phyloP scores from a whole-genome alignment of 2,888 invertebrate genomes.

The Pycnomerus fuliginosus region DNA sequence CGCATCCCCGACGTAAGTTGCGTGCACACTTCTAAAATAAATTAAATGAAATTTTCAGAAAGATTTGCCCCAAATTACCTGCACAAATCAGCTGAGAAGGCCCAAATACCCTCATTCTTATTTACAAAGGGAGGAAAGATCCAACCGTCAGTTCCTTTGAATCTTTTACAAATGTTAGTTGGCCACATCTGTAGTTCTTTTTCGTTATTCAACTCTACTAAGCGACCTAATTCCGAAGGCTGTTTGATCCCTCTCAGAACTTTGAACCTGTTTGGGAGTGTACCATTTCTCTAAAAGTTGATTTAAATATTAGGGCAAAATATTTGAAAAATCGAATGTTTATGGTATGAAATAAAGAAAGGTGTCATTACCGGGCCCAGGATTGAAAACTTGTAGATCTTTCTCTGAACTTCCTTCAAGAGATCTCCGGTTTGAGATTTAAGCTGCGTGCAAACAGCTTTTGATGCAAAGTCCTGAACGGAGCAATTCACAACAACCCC shows the following conservation, averaged over 20 bases:
- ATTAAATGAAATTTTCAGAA: too few species aligned
- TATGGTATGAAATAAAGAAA: background rate
- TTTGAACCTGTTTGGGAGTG: constrained; percentile 64
- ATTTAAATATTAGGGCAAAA: constrained; percentile 1
- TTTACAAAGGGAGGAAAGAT: constrained; percentile 71
- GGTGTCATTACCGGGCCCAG: constrained; percentile 54
- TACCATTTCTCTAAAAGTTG: constrained; percentile 65
- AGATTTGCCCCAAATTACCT: too few species aligned
- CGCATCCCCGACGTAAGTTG: constrained; percentile 60
- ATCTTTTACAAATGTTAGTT: constrained; percentile 68
- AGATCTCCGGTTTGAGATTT: constrained; percentile 63
- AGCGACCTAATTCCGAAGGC: constrained; percentile 68
- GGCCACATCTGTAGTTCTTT: constrained; percentile 62
- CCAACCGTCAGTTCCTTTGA: constrained; percentile 79
- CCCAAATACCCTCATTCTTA: constrained; percentile 63
- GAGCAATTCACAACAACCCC: constrained; percentile 58
- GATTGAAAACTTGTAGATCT: constrained; percentile 65
- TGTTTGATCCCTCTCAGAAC: constrained; percentile 73
- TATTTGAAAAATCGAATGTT: too few species aligned
- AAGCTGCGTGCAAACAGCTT: too few species aligned
- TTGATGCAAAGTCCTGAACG: too few species aligned
- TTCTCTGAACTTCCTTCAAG: too few species aligned
- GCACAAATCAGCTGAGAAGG: constrained; percentile 74
- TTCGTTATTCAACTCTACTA: constrained; percentile 66
- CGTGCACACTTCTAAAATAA: constrained; percentile 60